Conservation (phyloP, 1,140 invertebrate genomes). For the Pygmarrhopalites habei region DNA sequence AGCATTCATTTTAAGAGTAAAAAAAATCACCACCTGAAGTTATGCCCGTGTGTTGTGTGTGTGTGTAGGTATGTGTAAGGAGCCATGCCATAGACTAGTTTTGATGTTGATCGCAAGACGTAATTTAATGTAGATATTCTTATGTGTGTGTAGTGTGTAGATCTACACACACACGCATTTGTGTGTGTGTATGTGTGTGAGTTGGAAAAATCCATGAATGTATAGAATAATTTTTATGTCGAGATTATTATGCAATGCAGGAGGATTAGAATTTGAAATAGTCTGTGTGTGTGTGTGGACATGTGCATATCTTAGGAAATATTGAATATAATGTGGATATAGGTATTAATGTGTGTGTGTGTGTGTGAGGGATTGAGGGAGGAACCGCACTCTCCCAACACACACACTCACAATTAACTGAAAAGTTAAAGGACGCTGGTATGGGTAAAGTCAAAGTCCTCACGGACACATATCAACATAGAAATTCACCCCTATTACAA, state of each 20-base stretch:
- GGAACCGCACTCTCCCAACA: too few relatives aligned
- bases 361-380: background rate
- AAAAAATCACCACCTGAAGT: slow-evolving; percentile 11
- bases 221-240: background rate
- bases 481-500: background rate
- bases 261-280: background rate
- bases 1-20: slow-evolving; percentile 1
- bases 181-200: background rate
- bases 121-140: too few relatives aligned
- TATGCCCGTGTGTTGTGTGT: background rate
- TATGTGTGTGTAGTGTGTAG: too few relatives aligned
- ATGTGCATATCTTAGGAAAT: background rate
- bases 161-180: background rate
- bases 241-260: background rate
- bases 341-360: background rate
- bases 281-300: background rate
- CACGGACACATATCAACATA: background rate
- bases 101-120: background rate
- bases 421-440: background rate
- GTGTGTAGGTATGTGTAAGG: background rate
- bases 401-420: background rate
- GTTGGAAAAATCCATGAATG: background rate
- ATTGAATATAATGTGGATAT: background rate
- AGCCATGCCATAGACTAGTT: background rate
- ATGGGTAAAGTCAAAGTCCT: background rate